A percentile compares a stretch with the other conserved stretches of the same genome.
phyloP scores from a whole-genome alignment of 1,140 invertebrate genomes.

The Drosophila suzukii region DNA sequence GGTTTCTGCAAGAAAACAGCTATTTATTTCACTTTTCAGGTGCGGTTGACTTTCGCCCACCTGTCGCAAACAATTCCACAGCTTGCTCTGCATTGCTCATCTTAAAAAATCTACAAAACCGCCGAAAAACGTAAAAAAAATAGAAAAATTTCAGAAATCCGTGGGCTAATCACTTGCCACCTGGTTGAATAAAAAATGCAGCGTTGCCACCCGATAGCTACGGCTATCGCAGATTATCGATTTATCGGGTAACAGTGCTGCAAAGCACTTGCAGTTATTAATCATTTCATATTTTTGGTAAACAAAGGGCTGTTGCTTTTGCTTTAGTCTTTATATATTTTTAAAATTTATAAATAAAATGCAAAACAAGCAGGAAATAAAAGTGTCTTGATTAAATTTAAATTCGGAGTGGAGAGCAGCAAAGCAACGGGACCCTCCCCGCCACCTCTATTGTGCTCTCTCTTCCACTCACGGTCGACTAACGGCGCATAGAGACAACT shows the following conservation, averaged over 20 bases:
- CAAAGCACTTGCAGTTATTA: background rate
- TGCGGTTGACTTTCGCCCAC: background rate
- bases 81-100: slow-evolving; percentile 14
- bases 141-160: background rate
- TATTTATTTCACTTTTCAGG: background rate
- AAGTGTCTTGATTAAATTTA: no score
- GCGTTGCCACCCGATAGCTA: slow-evolving; percentile 19
- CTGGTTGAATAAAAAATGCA: background rate
- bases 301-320: background rate
- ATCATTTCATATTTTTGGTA: background rate
- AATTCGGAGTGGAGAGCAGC: slow-evolving; percentile 1
- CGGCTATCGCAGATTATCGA: background rate
- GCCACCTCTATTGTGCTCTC: slow-evolving; percentile 36
- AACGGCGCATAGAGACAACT: slow-evolving; percentile 14
- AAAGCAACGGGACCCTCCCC: background rate
- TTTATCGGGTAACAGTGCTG: background rate
- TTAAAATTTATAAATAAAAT: background rate
- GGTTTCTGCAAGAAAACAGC: slow-evolving; percentile 20
- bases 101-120: background rate
- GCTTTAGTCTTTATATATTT: background rate
- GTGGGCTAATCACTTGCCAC: slow-evolving; percentile 6
- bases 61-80: slow-evolving; percentile 23
- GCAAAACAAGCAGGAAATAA: background rate
- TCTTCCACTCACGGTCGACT: slow-evolving; percentile 29
- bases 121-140: background rate